Percentiles rank a stretch among this genome's conserved stretches.
These are phyloP conservation scores for Chloroceryle inda DNA, from an alignment of 2,797 vertebrate species.

Conservation along the genomic window DNA sequence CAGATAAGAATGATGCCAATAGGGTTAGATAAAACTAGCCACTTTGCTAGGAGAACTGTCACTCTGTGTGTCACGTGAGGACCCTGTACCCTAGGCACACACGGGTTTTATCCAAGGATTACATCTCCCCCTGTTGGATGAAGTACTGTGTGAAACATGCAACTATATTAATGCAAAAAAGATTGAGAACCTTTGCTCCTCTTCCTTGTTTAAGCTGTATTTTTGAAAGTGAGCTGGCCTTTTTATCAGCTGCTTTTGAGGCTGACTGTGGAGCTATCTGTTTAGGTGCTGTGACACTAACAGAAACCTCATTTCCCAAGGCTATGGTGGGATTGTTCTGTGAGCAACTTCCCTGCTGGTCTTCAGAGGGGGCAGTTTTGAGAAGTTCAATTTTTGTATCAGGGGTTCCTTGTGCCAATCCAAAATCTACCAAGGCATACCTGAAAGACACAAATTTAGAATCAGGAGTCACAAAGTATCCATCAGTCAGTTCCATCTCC, in stretches of 20 bases:
- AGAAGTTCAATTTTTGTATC: conserved; percentile 94
- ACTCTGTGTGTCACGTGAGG: background rate
- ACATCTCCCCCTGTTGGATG: conserved; percentile 73
- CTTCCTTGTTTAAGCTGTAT: conserved; percentile 87
- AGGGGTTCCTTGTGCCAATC: conserved; percentile 94
- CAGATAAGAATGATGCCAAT: background rate
- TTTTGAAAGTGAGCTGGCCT: conserved; percentile 79
- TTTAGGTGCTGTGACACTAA: conserved; percentile 65
- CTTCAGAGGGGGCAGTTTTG: conserved; percentile 87
- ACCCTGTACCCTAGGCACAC: background rate
- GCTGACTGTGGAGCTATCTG: conserved; percentile 74
- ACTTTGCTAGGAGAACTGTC: background rate
- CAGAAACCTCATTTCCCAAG: conserved; percentile 77
- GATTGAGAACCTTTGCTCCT: conserved; percentile 90
- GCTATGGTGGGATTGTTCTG: conserved; percentile 77
- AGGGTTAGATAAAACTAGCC: background rate
- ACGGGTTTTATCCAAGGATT: conserved; percentile 22
- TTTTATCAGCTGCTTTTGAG: conserved; percentile 84
- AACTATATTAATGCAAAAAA: conserved; percentile 29
- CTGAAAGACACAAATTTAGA: conserved; percentile 79
- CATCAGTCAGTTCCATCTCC: background rate
- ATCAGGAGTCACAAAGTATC: background rate
- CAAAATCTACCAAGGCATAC: conserved; percentile 96
- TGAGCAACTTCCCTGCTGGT: conserved; percentile 85
- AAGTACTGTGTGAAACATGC: conserved; percentile 33